These are phyloP conservation scores for Micrasema minimum DNA, from an alignment of 1,140 invertebrate species.

Conservation along the genomic window DNA sequence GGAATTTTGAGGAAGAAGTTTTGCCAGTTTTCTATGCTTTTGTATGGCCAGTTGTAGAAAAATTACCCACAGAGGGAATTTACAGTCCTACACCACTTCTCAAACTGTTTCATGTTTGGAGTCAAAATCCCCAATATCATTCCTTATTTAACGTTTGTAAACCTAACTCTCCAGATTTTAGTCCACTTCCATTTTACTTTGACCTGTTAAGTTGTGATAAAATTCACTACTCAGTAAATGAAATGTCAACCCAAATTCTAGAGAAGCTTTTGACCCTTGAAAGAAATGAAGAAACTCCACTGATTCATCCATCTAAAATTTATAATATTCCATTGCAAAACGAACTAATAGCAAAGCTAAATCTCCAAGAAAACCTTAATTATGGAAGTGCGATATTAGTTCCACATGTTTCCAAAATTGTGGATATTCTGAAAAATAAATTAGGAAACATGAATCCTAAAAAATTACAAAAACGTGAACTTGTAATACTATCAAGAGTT, in stretches of 20 bases:
- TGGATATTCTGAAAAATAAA: constrained; percentile 77
- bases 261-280: constrained; percentile 79
- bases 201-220: constrained; percentile 76
- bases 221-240: constrained; percentile 73
- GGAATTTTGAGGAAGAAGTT: constrained; percentile 74
- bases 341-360: constrained; percentile 53
- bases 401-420: constrained; percentile 77
- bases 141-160: constrained; percentile 74
- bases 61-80: constrained; percentile 82
- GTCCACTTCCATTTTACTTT: constrained; percentile 75
- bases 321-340: constrained; percentile 56
- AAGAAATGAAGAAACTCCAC: constrained; percentile 66
- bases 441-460: constrained; percentile 69
- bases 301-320: constrained; percentile 57
- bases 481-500: constrained; percentile 82
- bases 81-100: constrained; percentile 85
- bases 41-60: constrained; percentile 84
- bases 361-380: constrained; percentile 68
- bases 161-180: constrained; percentile 61
- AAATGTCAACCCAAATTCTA: constrained; percentile 80
- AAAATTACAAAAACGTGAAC: constrained; percentile 73
- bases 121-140: constrained; percentile 80
- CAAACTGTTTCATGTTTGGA: constrained; percentile 82
- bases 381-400: constrained; percentile 79
- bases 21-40: constrained; percentile 80